Conservation (phyloP, 2,888 invertebrate species). For the Furcula furcula region DNA sequence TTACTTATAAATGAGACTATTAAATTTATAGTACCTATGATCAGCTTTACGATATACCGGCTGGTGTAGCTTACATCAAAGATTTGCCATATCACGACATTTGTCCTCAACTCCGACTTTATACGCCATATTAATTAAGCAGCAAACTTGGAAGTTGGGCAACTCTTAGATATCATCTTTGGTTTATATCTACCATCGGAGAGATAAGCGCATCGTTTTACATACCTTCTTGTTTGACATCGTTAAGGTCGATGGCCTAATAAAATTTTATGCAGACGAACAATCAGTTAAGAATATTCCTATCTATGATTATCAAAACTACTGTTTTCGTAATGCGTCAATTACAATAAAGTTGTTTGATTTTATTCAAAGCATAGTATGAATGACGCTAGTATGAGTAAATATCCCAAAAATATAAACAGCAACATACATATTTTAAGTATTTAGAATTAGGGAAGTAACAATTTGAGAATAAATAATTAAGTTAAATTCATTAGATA, state of each 20-base stretch:
- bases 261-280: constrained; percentile 20
- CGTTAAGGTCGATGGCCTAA: constrained; percentile 14
- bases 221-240: constrained; percentile 14
- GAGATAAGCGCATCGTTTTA: constrained; percentile 37
- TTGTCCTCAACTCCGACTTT: constrained; percentile 35
- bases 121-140: constrained; percentile 52
- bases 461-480: no score
- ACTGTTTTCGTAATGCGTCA: no score
- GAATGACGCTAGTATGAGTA: no score
- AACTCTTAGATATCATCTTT: constrained; percentile 41
- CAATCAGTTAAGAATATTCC: constrained; percentile 19
- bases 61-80: constrained; percentile 46
- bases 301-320: no score
- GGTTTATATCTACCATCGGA: constrained; percentile 40
- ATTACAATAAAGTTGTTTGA: no score
- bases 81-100: constrained; percentile 41
- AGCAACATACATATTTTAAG: no score
- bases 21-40: constrained; percentile 71
- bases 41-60: constrained; percentile 64
- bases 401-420: no score
- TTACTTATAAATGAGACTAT: constrained; percentile 74
- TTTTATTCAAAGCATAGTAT: no score
- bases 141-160: constrained; percentile 43
- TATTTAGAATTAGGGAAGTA: no score
- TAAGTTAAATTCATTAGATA: no score